Base-by-base conservation (phyloP, 2,888 invertebrate species). In the Philereme transversata region DNA sequence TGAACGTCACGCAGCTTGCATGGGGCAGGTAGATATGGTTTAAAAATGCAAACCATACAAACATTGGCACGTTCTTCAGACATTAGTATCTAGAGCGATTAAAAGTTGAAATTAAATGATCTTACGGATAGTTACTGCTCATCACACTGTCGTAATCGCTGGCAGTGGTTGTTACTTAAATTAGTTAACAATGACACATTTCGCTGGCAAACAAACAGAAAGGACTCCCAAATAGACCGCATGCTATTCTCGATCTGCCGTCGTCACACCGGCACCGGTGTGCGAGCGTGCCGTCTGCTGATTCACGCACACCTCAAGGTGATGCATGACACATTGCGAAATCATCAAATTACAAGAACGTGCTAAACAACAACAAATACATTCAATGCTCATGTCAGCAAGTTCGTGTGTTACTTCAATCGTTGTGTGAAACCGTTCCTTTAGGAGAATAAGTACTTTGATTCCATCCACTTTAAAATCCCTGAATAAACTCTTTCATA, bases 131-230 rank as follows among this genome's bases (percentile, higher is more conserved):
- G 73, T 75, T 72, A 74, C 74, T 74, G 68, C 73, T 74, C 77
- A 81, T 77, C 75, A 74, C 71, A 74, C 72, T 90, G 86, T 88
- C 86, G 91, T 88, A 92, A 91, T 84, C 85, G 81, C 90, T 91
- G 91, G 92, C 91, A 87, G 82, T 80, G 81, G 85, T 72, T 80
- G 90, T 89, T 88, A 89, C 92, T 91, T 87, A 90, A 90, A 90
- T 91, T 92, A 91, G 91, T 91, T 91, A 92, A 92, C 92, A 92
- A 92, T 92, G 92, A 92, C 92, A 92, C 92, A 92, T 90, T 86
- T 91, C 79, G 86, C 89, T 92, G 92, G 92, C 91, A 92, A 91
- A 91, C 91, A 90, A 88, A 89, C 89, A 77, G 78, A 83, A 84
- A 88, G 85, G 83, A 86, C 83, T 88, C 86, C 84, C 88, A 92